Conservation (phyloP, 2,888 invertebrate genomes). For the Microlaimidae sp. region DNA sequence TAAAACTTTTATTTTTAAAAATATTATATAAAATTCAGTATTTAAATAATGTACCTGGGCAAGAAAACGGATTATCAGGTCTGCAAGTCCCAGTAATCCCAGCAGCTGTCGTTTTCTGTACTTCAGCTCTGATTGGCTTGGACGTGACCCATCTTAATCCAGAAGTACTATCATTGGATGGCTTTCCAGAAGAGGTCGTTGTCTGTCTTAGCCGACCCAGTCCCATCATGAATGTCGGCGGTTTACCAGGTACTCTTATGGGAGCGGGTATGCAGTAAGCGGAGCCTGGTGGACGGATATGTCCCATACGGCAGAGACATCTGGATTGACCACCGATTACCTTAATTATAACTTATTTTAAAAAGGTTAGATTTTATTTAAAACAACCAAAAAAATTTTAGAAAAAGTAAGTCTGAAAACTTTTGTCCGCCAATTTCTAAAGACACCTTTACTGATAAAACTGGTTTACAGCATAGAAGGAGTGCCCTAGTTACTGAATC, state of each 20-base stretch:
- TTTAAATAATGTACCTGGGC: too few relatives aligned
- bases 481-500: too few relatives aligned
- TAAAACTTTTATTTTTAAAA: too few relatives aligned
- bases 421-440: neutral
- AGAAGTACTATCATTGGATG: too few relatives aligned
- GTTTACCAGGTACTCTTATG: neutral
- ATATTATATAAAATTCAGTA: too few relatives aligned
- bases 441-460: too few relatives aligned
- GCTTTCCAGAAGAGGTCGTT: too few relatives aligned
- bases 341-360: conserved; percentile 16
- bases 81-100: neutral
- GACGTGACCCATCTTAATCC: too few relatives aligned
- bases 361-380: neutral
- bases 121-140: neutral
- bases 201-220: too few relatives aligned
- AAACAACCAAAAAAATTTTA: neutral
- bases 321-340: conserved; percentile 26
- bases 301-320: conserved; percentile 31
- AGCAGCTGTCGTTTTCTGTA: neutral
- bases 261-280: conserved; percentile 14
- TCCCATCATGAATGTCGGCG: too few relatives aligned
- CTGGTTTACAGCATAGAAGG: too few relatives aligned
- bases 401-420: neutral
- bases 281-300: conserved; percentile 27
- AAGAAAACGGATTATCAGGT: neutral